Conservation (phyloP, 2,113 vertebrate genomes). For the Ibidorhyncha struthersii region DNA sequence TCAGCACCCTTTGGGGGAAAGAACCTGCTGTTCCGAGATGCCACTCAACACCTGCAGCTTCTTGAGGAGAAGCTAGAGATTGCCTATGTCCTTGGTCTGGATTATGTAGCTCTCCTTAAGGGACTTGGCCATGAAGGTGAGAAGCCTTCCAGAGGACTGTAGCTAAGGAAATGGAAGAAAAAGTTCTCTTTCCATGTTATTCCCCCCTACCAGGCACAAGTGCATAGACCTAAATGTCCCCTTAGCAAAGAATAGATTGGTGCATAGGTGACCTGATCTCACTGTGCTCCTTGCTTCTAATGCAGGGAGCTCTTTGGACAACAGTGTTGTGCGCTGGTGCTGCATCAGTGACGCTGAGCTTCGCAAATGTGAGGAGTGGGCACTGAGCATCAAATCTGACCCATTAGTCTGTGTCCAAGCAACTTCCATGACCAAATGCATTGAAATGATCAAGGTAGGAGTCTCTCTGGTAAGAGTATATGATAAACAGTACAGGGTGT, state of each 20-base stretch:
- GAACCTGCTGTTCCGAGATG: slow-evolving; percentile 87
- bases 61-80: slow-evolving; percentile 79
- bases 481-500: background rate
- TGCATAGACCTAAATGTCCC: background rate
- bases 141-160: background rate
- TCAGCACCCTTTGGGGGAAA: slow-evolving; percentile 77
- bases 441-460: slow-evolving; percentile 88
- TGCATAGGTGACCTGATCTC: background rate
- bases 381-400: slow-evolving; percentile 84
- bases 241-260: background rate
- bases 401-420: slow-evolving; percentile 86
- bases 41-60: slow-evolving; percentile 77
- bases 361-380: slow-evolving; percentile 89
- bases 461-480: background rate
- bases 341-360: slow-evolving; percentile 88
- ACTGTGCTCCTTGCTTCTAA: background rate
- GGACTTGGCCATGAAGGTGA: slow-evolving; percentile 90
- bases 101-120: slow-evolving; percentile 88
- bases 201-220: background rate
- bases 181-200: background rate
- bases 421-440: slow-evolving; percentile 82
- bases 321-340: slow-evolving; percentile 91
- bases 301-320: slow-evolving; percentile 87
- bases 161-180: background rate
- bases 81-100: slow-evolving; percentile 85